A percentile compares a stretch with the other conserved stretches of the same genome.
These are phyloP conservation scores for Austrofundulus limnaeus DNA, from an alignment of 2,113 vertebrate species.

Conservation along the genomic window DNA sequence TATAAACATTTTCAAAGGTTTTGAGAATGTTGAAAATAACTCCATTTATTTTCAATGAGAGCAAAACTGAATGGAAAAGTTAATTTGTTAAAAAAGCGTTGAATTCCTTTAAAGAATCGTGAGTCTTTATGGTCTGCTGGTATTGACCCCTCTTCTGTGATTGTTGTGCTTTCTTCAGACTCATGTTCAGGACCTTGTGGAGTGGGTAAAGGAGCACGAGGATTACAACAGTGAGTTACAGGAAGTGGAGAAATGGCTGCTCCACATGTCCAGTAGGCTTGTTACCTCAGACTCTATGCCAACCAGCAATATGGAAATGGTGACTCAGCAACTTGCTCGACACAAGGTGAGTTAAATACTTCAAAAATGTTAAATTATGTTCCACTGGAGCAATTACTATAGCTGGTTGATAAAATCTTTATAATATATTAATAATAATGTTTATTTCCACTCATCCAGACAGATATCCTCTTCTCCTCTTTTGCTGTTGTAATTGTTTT, in stretches of 20 bases:
- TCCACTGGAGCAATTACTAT: too few species aligned
- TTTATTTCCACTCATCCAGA: not conserved
- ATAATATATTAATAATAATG: not conserved
- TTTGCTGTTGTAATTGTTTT: not conserved
- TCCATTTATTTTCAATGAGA: too few species aligned
- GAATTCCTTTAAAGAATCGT: too few species aligned
- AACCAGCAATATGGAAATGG: constrained; percentile 85
- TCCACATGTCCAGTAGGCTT: constrained; percentile 93
- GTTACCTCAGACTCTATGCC: constrained; percentile 88
- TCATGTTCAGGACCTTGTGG: constrained; percentile 82
- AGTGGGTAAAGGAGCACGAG: constrained; percentile 91
- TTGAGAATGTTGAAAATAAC: too few species aligned
- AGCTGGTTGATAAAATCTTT: too few species aligned
- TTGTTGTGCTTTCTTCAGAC: constrained; percentile 66
- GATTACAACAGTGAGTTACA: constrained; percentile 90
- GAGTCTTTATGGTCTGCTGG: not conserved
- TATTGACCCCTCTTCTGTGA: not conserved
- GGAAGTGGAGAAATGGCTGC: constrained; percentile 92
- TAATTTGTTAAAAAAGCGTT: too few species aligned
- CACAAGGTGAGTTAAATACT: constrained; percentile 91
- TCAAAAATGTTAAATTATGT: too few species aligned
- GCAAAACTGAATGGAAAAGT: too few species aligned
- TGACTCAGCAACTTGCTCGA: constrained; percentile 92
- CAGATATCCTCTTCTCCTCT: not conserved
- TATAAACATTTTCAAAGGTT: too few species aligned